phyloP scores from a whole-genome alignment of 2,113 vertebrate genomes.

The Hippocampus barbouri region DNA sequence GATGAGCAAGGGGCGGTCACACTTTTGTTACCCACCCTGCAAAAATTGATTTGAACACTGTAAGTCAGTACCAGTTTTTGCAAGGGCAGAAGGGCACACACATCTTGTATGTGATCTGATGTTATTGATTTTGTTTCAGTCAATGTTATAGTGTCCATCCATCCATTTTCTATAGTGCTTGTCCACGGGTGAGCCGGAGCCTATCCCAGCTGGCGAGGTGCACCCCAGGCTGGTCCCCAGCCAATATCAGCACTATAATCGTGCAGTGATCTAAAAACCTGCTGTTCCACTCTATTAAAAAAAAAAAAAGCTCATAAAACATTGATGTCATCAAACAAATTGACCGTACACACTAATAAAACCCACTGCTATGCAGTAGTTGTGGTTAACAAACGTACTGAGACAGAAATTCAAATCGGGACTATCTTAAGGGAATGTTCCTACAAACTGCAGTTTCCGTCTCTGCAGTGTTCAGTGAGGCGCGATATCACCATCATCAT shows the following conservation, averaged over 20 bases:
- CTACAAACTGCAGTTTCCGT: not conserved
- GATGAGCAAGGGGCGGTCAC: slow-evolving; percentile 5
- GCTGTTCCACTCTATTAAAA: not conserved
- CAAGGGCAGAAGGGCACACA: not conserved
- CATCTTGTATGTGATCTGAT: no score
- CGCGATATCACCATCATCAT: slow-evolving; percentile 1
- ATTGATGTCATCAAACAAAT: not conserved
- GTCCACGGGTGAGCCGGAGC: not conserved
- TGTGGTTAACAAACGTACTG: not conserved
- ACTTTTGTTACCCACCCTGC: slow-evolving; percentile 11
- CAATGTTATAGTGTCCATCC: not conserved
- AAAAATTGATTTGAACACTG: slow-evolving; percentile 3
- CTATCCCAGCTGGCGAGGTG: not conserved
- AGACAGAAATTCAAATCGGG: not conserved
- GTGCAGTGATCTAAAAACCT: not conserved
- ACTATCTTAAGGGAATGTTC: not conserved
- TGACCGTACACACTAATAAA: not conserved
- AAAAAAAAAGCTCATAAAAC: not conserved
- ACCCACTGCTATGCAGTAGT: not conserved
- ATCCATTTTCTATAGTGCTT: not conserved
- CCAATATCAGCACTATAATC: not conserved
- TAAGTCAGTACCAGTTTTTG: not conserved
- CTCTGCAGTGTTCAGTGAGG: slow-evolving; percentile 1
- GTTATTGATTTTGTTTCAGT: slow-evolving; percentile 3
- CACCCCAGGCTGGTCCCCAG: not conserved